Evolutionary conservation across 2,888 invertebrate species (phyloP).

Genomic region (Osmoderma eremita): DNA sequence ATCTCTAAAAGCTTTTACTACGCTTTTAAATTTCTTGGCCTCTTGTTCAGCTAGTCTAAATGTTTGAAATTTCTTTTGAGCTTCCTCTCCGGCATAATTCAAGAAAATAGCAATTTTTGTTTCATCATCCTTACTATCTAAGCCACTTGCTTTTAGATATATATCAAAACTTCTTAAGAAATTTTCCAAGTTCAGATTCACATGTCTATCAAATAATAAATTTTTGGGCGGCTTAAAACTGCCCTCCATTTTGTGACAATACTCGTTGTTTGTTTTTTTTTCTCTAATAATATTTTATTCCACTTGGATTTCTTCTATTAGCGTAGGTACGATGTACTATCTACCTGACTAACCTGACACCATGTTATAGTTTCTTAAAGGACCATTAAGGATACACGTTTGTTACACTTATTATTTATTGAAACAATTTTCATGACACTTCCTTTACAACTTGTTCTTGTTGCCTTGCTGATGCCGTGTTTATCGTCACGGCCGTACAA

Average conservation of each 20-base stretch:
- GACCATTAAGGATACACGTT: too few species aligned
- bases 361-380: too few species aligned
- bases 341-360: too few species aligned
- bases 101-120: constrained; percentile 33
- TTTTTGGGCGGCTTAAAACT: neutral
- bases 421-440: too few species aligned
- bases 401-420: too few species aligned
- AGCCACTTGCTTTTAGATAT: constrained; percentile 33
- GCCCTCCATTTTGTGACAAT: neutral
- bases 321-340: too few species aligned
- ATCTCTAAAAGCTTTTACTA: constrained; percentile 38
- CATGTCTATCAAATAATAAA: neutral
- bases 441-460: too few species aligned
- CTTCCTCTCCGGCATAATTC: constrained; percentile 43
- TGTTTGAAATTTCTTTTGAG: constrained; percentile 45
- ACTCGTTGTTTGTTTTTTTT: neutral
- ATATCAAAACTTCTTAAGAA: constrained; percentile 1
- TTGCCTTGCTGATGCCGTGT: too few species aligned
- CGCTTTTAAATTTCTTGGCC: constrained; percentile 17
- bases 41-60: constrained; percentile 38
- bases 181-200: neutral
- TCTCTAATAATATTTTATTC: too few species aligned
- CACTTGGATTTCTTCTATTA: too few species aligned
- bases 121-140: constrained; percentile 32
- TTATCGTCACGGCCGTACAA: too few species aligned